Conservation (phyloP, 1,140 invertebrate species). For the Polypedilum vanderplanki region DNA sequence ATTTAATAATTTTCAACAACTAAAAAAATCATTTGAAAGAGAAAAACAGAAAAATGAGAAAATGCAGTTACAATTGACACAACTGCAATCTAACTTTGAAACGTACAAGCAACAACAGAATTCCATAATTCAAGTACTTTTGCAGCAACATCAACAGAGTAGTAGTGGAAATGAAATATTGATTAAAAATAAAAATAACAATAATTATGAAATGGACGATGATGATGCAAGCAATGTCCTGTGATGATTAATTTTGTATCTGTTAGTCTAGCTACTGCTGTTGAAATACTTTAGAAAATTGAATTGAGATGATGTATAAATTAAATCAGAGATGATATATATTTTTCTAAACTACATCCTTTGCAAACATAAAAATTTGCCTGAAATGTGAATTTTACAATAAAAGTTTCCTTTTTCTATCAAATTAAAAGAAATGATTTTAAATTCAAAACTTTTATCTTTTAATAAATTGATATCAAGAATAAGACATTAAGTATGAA, state of each 20-base stretch:
- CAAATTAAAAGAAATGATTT: too few relatives aligned
- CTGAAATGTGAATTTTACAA: not conserved
- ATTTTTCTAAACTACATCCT: not conserved
- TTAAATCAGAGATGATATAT: not conserved
- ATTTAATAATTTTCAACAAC: constrained; percentile 14
- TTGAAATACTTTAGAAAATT: too few relatives aligned
- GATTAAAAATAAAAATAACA: not conserved
- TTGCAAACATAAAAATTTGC: not conserved
- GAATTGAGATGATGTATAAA: not conserved
- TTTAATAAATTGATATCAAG: too few relatives aligned
- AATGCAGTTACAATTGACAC: not conserved
- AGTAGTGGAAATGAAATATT: too few relatives aligned
- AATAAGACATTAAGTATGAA: too few relatives aligned
- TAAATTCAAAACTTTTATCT: too few relatives aligned
- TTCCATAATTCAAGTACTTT: constrained; percentile 9
- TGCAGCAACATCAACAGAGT: not conserved
- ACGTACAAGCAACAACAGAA: constrained; percentile 17
- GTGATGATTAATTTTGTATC: not conserved
- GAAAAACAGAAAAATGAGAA: constrained; percentile 9
- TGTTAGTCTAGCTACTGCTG: too few relatives aligned
- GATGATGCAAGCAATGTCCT: not conserved
- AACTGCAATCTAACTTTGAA: not conserved
- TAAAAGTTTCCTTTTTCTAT: too few relatives aligned
- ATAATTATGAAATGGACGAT: not conserved
- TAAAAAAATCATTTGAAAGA: not conserved